phyloP scores from a whole-genome alignment of 1,140 invertebrate species.

The Euura saliciscinereae region DNA sequence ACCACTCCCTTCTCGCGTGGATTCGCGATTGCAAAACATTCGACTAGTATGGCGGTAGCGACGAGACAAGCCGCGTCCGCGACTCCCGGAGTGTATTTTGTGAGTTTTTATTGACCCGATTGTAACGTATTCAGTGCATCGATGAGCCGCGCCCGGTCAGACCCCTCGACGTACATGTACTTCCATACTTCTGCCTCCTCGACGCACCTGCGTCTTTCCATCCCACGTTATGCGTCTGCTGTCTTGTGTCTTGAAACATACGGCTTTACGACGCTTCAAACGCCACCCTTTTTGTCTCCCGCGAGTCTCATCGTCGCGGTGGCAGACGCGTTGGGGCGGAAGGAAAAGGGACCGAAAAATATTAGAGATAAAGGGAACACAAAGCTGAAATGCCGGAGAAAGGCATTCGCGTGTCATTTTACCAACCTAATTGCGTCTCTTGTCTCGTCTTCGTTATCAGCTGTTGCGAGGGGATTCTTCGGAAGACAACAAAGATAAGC shows the following conservation, averaged over 20 bases:
- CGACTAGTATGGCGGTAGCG: constrained; percentile 35
- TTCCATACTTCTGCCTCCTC: neutral
- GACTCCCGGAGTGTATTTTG: constrained; percentile 44
- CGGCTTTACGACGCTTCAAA: too few species aligned
- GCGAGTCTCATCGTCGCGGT: neutral
- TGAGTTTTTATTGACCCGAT: constrained; percentile 37
- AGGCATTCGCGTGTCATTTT: neutral
- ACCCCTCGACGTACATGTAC: neutral
- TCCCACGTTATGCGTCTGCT: neutral
- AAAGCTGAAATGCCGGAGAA: neutral
- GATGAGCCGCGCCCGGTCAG: constrained; percentile 12
- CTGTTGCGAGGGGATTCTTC: neutral
- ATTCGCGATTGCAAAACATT: constrained; percentile 49
- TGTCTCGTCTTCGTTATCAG: constrained; percentile 5
- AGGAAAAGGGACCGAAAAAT: neutral
- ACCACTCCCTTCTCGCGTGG: constrained; percentile 44
- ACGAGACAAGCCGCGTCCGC: constrained; percentile 26
- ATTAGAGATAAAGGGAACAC: neutral
- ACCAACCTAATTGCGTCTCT: neutral
- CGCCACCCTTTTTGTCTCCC: neutral
- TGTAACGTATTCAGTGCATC: constrained; percentile 38
- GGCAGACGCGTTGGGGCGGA: neutral
- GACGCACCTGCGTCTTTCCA: neutral
- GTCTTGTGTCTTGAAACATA: neutral
- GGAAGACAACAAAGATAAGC: neutral